phyloP scores from a whole-genome alignment of 2,888 invertebrate genomes.

The Cabera pusaria region DNA sequence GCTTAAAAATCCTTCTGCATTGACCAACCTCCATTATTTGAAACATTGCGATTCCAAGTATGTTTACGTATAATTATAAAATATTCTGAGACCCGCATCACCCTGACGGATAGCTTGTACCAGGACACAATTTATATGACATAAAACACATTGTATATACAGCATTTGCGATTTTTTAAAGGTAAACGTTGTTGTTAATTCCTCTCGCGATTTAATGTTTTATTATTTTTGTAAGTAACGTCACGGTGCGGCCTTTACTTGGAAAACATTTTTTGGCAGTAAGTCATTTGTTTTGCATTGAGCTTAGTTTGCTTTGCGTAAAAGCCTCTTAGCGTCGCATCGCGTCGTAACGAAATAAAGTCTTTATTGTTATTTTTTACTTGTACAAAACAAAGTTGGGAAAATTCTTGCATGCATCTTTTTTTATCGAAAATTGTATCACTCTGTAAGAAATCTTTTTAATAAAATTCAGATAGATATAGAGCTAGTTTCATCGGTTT shows the following conservation, averaged over 20 bases:
- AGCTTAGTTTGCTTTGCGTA: slow-evolving; percentile 19
- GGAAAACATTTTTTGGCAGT: slow-evolving; percentile 72
- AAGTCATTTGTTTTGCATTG: slow-evolving; percentile 60
- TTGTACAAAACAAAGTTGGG: no score
- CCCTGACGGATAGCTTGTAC: slow-evolving; percentile 66
- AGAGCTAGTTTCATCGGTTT: no score
- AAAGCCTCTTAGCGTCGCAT: slow-evolving; percentile 4
- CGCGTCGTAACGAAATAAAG: no score
- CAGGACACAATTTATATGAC: slow-evolving; percentile 64
- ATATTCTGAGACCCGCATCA: slow-evolving; percentile 56
- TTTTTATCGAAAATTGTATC: no score
- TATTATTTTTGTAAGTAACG: slow-evolving; percentile 61
- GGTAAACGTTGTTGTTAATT: slow-evolving; percentile 61
- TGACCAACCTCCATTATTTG: slow-evolving; percentile 1
- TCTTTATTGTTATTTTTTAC: no score
- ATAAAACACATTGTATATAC: slow-evolving; percentile 68
- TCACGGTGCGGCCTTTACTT: slow-evolving; percentile 67
- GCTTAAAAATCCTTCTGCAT: slow-evolving; percentile 9
- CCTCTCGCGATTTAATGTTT: slow-evolving; percentile 57
- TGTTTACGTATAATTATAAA: slow-evolving; percentile 70
- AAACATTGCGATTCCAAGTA: slow-evolving; percentile 49
- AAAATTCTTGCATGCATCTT: no score
- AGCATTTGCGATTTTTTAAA: slow-evolving; percentile 65
- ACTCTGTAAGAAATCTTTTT: no score
- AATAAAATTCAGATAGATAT: no score